Evolutionary conservation across 2,113 vertebrate species (phyloP), one percentile per base, ranked within the genome.

Genomic region (Podocnemis expansa): DNA sequence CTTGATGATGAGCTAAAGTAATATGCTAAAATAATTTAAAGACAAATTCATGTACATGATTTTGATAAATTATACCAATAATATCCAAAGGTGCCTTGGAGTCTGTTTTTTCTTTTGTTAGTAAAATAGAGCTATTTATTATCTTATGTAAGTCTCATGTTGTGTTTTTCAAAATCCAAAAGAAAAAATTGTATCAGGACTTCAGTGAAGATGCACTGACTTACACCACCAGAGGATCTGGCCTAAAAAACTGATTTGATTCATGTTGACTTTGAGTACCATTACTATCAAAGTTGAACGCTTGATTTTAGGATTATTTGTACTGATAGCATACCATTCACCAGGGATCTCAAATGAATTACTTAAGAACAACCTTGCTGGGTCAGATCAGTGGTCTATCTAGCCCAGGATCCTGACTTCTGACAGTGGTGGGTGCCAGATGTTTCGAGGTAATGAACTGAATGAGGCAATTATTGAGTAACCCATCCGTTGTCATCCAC

Each of bases 221-320:
- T 81, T 81, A 12, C 10, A 27, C 4, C 5, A 3, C 13, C 38
- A 38, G 11, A 70, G 80, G 17, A 25, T 0, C 0, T 3, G 1
- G 45, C 67, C 16, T 34, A 5, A 6, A 10, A 2, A 8, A 3
- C 10, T 78, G 54, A 49, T 34, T 82, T 78, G 54, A 49, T 34
- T 82, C 25, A 58, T 67, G 38, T 13, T 52, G 81, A 38, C 34
- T 85, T 34, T 75, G 79, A 91, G 5, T 5, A 84, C 5, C 8
- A 34, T 10, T 91, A 27, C 16, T 58, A 75, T 78, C 22, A 79
- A 76, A 38, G 83, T 52, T 85, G 88, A 90, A 3, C 58, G 79
- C 92, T 93, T 93, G 31, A n/a, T 43, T 76, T 70, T 56, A 76
- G 63, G 17, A 67, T 89, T 86, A 38, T 80, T 89, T 93, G 49